Evolutionary conservation across 2,113 vertebrate genomes (phyloP), one percentile per base, ranked within the genome.

Genomic region (Ciconia boyciana): DNA sequence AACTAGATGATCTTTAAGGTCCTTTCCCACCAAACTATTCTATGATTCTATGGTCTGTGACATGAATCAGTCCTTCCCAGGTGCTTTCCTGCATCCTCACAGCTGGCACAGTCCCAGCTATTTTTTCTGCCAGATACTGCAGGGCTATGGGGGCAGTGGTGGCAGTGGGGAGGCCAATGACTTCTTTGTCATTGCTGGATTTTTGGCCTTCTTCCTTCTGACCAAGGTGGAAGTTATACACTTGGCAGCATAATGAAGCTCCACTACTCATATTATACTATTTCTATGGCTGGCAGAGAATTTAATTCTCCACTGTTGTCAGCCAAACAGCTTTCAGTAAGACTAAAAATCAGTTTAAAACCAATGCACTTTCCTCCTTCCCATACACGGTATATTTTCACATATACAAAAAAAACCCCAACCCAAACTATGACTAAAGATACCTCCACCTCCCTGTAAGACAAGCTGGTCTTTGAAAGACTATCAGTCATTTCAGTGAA

Each of bases 161-260:
- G n/a, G 25, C 43, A 46, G 44, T 64, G 39, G 20, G 11, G n/a
- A 94, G 49, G 70, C 28, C 87, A 80, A 55, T 32, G 66, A 87
- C 74, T 90, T 76, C 70, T 89, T 85, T 91, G 91, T 82, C 83
- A 66, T 87, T 94, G 84, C 57, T 87, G 58, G 62, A 76, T 89
- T 89, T 95, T 91, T 89, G 49, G 62, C 90, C 46, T 54, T 72
- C 58, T 83, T 86, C 25, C 6, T 8, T 87, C 61, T 90, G 57
- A 84, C 25, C 49, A 76, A 94, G 41, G 87, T 91, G 49, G 46
- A 85, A 76, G 32, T 54, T 83, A 69, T 4, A 80, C 28, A 62
- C 62, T 87, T 96, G 84, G 72, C 66, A 90, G 55, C 14, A 41
- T 11, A 89, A 79, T 6, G 7, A 74, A 92, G 43, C 46, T 87